A percentile compares a stretch with the other conserved stretches of the same genome.
These are phyloP conservation scores for Serrognathus titanus DNA, from an alignment of 2,888 invertebrate genomes.

Conservation along the genomic window DNA sequence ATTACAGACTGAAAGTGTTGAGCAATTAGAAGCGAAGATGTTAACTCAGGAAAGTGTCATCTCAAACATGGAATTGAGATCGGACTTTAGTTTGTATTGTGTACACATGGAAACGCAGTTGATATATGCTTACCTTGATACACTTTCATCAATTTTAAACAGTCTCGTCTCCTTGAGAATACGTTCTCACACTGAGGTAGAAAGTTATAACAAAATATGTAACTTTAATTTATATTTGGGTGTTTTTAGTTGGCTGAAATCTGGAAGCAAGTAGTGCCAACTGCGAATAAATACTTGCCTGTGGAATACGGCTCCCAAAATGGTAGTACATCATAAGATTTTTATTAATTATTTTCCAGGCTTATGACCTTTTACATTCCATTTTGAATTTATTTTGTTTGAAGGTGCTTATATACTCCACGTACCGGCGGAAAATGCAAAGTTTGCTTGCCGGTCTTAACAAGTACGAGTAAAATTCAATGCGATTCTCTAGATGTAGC, in stretches of 20 bases:
- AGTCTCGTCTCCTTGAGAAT: conserved; percentile 56
- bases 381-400: too few relatives aligned
- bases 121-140: conserved; percentile 59
- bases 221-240: conserved; percentile 4
- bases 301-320: conserved; percentile 28
- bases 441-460: too few relatives aligned
- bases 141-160: conserved; percentile 56
- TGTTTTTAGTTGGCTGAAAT: conserved; percentile 53
- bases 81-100: conserved; percentile 61
- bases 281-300: conserved; percentile 53
- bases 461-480: too few relatives aligned
- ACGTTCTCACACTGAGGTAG: conserved; percentile 56
- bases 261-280: conserved; percentile 55
- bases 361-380: too few relatives aligned
- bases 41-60: conserved; percentile 61
- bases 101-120: conserved; percentile 62
- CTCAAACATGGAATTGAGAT: conserved; percentile 58
- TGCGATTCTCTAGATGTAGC: too few relatives aligned
- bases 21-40: conserved; percentile 59
- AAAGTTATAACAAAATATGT: conserved; percentile 7
- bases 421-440: too few relatives aligned
- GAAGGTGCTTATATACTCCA: too few relatives aligned
- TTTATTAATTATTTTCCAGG: too few relatives aligned
- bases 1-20: conserved; percentile 57
- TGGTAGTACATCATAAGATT: conserved; percentile 8